These are phyloP conservation scores for Synaphobranchus kaupii DNA, from an alignment of 2,797 vertebrate species.

Conservation along the genomic window DNA sequence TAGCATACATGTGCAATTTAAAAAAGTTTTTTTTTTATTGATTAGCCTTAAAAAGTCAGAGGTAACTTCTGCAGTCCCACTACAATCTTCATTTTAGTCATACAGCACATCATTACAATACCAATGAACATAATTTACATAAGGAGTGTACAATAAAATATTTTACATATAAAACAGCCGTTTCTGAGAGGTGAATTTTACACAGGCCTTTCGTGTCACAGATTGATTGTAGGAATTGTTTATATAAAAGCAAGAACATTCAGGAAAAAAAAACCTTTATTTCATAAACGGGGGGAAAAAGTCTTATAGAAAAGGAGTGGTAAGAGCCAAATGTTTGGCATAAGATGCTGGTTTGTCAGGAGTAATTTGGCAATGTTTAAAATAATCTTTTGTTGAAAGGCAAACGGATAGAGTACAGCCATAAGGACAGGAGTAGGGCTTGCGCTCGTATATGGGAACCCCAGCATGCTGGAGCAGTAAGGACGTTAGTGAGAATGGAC, in stretches of 20 bases:
- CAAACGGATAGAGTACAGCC: not conserved
- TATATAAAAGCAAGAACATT: constrained; percentile 27
- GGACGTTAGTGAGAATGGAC: not conserved
- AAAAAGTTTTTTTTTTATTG: constrained; percentile 17
- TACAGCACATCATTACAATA: constrained; percentile 34
- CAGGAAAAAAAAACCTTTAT: constrained; percentile 16
- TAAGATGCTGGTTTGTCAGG: not conserved
- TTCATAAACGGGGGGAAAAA: not conserved
- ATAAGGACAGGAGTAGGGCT: not conserved
- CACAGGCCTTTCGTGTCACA: constrained; percentile 15
- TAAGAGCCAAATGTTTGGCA: not conserved
- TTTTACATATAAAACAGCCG: constrained; percentile 54
- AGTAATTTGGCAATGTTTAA: constrained; percentile 15
- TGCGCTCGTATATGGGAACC: not conserved
- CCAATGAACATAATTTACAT: constrained; percentile 26
- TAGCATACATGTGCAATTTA: not conserved
- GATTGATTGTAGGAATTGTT: not conserved
- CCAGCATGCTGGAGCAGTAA: not conserved
- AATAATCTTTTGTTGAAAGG: not conserved
- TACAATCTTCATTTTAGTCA: constrained; percentile 19
- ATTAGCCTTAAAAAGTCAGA: constrained; percentile 2
- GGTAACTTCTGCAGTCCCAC: constrained; percentile 4
- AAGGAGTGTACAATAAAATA: constrained; percentile 20
- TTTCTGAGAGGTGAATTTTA: constrained; percentile 23
- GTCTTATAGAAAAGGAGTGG: not conserved